Conservation (phyloP, 2,888 invertebrate genomes). For the Leptinotarsa haldemani region DNA sequence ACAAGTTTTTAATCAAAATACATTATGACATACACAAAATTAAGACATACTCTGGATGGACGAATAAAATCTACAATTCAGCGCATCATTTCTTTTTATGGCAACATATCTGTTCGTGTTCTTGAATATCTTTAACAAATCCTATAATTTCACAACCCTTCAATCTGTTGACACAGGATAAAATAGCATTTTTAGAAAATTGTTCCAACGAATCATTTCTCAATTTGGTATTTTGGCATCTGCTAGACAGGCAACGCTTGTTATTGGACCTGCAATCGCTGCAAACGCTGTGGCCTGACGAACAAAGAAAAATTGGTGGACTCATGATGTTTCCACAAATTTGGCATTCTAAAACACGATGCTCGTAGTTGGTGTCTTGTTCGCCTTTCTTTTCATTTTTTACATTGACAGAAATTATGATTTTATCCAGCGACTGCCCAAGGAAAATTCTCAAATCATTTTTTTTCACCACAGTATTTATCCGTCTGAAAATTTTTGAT, state of each 20-base stretch:
- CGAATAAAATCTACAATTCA: too few relatives aligned
- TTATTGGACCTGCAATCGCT: neutral
- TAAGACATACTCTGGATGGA: too few relatives aligned
- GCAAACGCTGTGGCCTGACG: conserved; percentile 6
- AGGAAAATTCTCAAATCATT: conserved; percentile 1
- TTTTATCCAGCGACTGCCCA: neutral
- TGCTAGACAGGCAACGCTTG: neutral
- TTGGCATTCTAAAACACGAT: neutral
- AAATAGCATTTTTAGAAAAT: neutral
- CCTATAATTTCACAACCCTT: neutral
- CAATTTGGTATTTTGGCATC: neutral
- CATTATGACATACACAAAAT: too few relatives aligned
- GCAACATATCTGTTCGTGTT: conserved; percentile 4
- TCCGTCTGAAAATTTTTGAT: neutral
- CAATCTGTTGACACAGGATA: neutral
- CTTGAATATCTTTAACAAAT: neutral
- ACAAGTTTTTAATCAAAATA: too few relatives aligned
- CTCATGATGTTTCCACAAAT: neutral
- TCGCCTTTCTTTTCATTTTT: neutral
- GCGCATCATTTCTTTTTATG: neutral
- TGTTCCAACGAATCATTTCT: conserved; percentile 8
- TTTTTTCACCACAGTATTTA: conserved; percentile 8
- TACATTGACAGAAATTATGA: conserved; percentile 4
- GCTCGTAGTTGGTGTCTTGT: conserved; percentile 1
- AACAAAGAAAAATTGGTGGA: neutral